Percentiles rank a stretch among this genome's conserved stretches.
phyloP scores from a whole-genome alignment of 1,140 invertebrate genomes.

The Agrilus planipennis region DNA sequence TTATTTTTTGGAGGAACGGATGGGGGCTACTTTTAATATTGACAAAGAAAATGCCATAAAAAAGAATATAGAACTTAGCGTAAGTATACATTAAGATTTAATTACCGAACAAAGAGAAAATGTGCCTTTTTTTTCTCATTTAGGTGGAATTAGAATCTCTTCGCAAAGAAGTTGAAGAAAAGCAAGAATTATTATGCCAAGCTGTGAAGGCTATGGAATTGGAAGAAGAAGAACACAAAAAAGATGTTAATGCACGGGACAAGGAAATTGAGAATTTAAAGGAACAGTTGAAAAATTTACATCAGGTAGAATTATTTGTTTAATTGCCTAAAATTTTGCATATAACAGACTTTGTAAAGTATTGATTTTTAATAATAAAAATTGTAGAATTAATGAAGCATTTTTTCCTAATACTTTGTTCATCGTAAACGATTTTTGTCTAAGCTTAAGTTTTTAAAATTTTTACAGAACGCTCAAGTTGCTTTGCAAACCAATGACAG shows the following conservation, averaged over 20 bases:
- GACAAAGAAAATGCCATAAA: slow-evolving; percentile 53
- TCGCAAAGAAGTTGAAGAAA: slow-evolving; percentile 64
- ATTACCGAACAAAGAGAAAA: background rate
- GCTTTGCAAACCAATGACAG: no score
- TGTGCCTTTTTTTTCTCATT: slow-evolving; percentile 15
- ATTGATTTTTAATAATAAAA: no score
- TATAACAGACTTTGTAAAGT: no score
- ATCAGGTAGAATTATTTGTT: no score
- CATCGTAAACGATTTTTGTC: no score
- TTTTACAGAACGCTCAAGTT: no score
- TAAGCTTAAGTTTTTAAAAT: no score
- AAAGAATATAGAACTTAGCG: slow-evolving; percentile 68
- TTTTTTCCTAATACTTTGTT: no score
- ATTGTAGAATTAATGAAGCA: no score
- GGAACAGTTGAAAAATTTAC: background rate
- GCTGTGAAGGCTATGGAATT: slow-evolving; percentile 68
- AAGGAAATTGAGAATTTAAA: slow-evolving; percentile 9
- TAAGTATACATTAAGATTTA: slow-evolving; percentile 26
- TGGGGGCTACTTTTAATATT: slow-evolving; percentile 47
- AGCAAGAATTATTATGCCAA: slow-evolving; percentile 69
- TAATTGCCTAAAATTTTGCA: no score
- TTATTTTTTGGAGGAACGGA: slow-evolving; percentile 80
- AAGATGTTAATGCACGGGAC: slow-evolving; percentile 13
- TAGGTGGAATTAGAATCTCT: slow-evolving; percentile 67
- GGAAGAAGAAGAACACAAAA: slow-evolving; percentile 31